Evolutionary conservation across 2,113 vertebrate species (phyloP), one percentile per base, ranked within the genome.

Genomic region (Actenoides lindsayi): DNA sequence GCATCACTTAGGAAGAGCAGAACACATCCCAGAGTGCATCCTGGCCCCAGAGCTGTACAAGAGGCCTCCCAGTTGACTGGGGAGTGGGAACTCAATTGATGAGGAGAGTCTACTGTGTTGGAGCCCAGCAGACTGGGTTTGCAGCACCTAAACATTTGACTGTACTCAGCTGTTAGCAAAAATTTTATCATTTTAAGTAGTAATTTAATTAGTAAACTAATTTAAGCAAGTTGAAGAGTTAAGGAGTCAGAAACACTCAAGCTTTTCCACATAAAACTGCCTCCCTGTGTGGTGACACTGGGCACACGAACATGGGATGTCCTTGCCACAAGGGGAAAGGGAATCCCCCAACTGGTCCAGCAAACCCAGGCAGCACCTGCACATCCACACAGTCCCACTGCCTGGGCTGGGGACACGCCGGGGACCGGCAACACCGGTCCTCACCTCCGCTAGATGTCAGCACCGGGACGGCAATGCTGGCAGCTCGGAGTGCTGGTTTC

Each of bases 401-500:
- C 14, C 73, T 7, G n/a, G 44, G 13, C 0, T 4, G n/a, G 39
- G 39, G 54, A 30, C n/a, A 69, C 18, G 18, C 13, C 11, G 1
- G 35, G 9, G 35, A 44, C 33, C 19, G 60, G 69, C 73, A 37
- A 64, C 67, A 41, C 1, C 12, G 14, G 4, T 54, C 39, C 54
- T 62, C 46, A 50, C 1, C 44, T 46, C 92, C 96, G 7, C 93
- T 93, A 96, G 96, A 62, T 96, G 96, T 95, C 95, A 94, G 96
- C 83, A 93, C 0, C 1, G 35, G 86, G 27, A 46, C 8, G 0
- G 81, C n/a, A 31, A 81, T 35, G 77, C 60, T 6, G 0, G 59
- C 51, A 42, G 70, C 1, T 14, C 77, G 0, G 21, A 73, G 41
- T 56, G 3, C 2, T 0, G 42, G 42, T 7, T 18, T 31, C 53